phyloP scores from a whole-genome alignment of 2,888 invertebrate species.

The Athalia cordata region DNA sequence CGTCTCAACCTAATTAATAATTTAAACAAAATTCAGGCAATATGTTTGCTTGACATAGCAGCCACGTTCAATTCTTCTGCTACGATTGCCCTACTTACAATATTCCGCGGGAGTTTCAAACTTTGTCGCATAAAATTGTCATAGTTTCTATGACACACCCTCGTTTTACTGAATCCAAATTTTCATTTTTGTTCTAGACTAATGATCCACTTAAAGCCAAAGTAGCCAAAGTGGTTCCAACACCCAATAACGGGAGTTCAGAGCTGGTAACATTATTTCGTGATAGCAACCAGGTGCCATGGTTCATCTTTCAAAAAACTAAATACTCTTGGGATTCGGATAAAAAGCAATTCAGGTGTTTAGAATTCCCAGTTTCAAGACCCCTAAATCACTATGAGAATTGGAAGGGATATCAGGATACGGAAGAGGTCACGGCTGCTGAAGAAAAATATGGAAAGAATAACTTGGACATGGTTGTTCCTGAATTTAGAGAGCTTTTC shows the following conservation, averaged over 20 bases:
- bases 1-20: constrained; percentile 2
- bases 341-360: constrained; percentile 85
- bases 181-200: constrained; percentile 76
- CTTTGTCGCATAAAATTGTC: not conserved
- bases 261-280: constrained; percentile 90
- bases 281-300: constrained; percentile 79
- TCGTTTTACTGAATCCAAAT: not conserved
- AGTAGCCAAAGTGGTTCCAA: constrained; percentile 95
- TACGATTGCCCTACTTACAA: constrained; percentile 4
- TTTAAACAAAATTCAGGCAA: not conserved
- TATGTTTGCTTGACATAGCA: constrained; percentile 25
- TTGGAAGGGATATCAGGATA: constrained; percentile 92
- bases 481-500: constrained; percentile 97
- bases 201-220: constrained; percentile 85
- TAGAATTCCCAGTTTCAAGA: constrained; percentile 89
- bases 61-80: constrained; percentile 38
- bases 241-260: constrained; percentile 97
- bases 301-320: constrained; percentile 98
- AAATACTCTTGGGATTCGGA: constrained; percentile 94
- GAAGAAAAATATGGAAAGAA: constrained; percentile 93
- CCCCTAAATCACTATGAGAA: constrained; percentile 83
- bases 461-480: constrained; percentile 89
- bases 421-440: constrained; percentile 84
- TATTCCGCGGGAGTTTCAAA: constrained; percentile 22
- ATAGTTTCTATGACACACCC: not conserved